These are phyloP conservation scores for Stichodactyla mertensii DNA, from an alignment of 64 coral and sea anemone species.

Conservation along the genomic window DNA sequence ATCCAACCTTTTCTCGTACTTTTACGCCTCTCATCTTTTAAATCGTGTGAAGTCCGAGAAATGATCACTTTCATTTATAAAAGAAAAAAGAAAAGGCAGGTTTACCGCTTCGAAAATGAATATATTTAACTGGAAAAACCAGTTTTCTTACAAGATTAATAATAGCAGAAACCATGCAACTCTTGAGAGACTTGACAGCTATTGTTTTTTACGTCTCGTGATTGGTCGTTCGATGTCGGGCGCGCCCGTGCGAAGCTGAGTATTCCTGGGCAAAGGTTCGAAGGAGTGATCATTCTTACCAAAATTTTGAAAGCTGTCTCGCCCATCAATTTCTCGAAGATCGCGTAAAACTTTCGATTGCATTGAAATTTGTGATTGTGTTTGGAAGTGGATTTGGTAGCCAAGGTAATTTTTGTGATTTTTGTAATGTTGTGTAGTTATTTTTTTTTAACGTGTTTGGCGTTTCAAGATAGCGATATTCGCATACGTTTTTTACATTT, in stretches of 20 bases:
- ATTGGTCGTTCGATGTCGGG: conserved; percentile 32
- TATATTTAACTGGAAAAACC: conserved; percentile 11
- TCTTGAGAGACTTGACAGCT: conserved; percentile 47
- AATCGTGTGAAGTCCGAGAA: too few species aligned
- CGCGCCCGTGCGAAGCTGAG: conserved; percentile 3
- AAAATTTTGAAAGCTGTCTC: not conserved
- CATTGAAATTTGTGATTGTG: not conserved
- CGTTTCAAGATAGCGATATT: not conserved
- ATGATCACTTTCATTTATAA: not conserved
- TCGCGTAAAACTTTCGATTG: not conserved
- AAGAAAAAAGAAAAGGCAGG: not conserved
- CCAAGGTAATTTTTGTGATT: not conserved
- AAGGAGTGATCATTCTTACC: not conserved
- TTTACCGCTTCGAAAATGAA: not conserved
- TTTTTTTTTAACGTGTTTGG: not conserved
- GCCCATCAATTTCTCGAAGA: not conserved
- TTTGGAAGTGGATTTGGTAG: not conserved
- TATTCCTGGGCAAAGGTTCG: conserved; percentile 1
- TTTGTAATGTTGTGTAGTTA: not conserved
- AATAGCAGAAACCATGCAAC: not conserved
- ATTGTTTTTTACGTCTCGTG: conserved; percentile 53
- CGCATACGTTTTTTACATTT: not conserved
- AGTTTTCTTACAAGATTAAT: not conserved
- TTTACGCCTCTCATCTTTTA: too few species aligned
- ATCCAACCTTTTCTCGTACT: too few species aligned